phyloP scores from a whole-genome alignment of 2,888 invertebrate species.

The Rhamnusium bicolor region DNA sequence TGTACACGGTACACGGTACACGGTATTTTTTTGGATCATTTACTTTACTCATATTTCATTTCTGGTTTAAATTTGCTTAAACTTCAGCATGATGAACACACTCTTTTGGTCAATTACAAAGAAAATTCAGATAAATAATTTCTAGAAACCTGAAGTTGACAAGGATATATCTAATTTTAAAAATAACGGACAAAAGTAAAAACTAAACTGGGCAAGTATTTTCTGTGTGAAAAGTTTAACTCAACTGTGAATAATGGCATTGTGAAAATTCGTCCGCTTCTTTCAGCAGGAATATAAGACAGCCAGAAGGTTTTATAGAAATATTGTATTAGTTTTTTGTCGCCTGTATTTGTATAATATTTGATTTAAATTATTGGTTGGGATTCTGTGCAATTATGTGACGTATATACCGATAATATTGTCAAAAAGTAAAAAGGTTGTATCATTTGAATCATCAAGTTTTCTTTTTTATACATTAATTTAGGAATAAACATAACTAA shows the following conservation, averaged over 20 bases:
- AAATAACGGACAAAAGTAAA: constrained; percentile 1
- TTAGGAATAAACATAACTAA: too few relatives aligned
- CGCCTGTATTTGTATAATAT: too few relatives aligned
- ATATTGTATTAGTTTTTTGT: not conserved
- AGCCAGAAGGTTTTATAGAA: not conserved
- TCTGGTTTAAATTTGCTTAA: not conserved
- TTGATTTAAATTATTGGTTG: too few relatives aligned
- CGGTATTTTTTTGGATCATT: not conserved
- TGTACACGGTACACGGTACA: not conserved
- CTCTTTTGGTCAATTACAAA: constrained; percentile 4
- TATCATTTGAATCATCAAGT: too few relatives aligned
- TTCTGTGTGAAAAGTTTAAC: not conserved
- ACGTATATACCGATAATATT: too few relatives aligned
- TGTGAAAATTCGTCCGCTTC: not conserved
- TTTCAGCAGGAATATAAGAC: not conserved
- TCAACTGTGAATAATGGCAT: not conserved
- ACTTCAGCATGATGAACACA: not conserved
- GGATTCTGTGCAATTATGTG: too few relatives aligned
- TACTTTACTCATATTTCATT: constrained; percentile 5
- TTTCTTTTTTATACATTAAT: too few relatives aligned
- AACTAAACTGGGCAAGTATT: not conserved
- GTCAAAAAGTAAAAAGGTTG: too few relatives aligned
- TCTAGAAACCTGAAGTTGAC: not conserved
- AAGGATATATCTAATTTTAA: constrained; percentile 4
- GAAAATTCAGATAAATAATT: constrained; percentile 12